Percentiles rank a stretch among this genome's conserved stretches.
Conservation (phyloP, 2,888 invertebrate genomes). For the Priocnemis perturbator region DNA sequence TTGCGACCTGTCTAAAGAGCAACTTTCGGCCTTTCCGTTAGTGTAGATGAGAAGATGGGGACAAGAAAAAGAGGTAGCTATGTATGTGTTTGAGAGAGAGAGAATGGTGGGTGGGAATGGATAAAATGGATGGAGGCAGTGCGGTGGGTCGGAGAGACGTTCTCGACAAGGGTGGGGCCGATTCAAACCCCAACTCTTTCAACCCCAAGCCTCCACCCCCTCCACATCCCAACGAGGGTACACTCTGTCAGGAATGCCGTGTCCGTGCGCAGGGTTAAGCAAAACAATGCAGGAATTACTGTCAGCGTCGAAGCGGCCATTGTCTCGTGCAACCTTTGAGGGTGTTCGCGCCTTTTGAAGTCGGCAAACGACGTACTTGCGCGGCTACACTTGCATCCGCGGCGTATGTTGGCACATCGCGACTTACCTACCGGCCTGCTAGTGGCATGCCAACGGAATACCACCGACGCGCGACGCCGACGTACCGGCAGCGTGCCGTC, state of each 20-base stretch:
- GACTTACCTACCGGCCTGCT: not conserved
- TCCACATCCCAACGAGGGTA: not conserved
- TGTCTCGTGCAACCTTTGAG: constrained; percentile 22
- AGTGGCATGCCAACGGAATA: too few species aligned
- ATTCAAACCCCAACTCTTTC: constrained; percentile 30
- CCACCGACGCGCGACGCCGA: too few species aligned
- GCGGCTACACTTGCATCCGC: constrained; percentile 9
- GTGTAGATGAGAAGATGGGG: too few species aligned
- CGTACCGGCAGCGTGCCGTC: too few species aligned
- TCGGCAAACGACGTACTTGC: constrained; percentile 36
- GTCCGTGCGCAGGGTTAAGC: constrained; percentile 34
- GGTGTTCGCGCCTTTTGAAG: constrained; percentile 32
- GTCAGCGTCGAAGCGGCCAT: constrained; percentile 49
- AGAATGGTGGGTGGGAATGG: constrained; percentile 9
- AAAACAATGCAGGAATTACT: constrained; percentile 55
- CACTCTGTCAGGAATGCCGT: constrained; percentile 17
- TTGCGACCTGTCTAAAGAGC: too few species aligned
- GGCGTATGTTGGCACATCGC: constrained; percentile 1
- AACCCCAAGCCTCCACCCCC: constrained; percentile 1
- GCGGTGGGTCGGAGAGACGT: too few species aligned
- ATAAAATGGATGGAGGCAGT: too few species aligned
- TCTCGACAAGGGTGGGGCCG: not conserved
- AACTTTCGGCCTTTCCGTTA: too few species aligned
- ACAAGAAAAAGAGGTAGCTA: too few species aligned
- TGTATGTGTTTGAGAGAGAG: not conserved